Conservation (phyloP, 2,888 invertebrate genomes). For the Campoplex capitator region DNA sequence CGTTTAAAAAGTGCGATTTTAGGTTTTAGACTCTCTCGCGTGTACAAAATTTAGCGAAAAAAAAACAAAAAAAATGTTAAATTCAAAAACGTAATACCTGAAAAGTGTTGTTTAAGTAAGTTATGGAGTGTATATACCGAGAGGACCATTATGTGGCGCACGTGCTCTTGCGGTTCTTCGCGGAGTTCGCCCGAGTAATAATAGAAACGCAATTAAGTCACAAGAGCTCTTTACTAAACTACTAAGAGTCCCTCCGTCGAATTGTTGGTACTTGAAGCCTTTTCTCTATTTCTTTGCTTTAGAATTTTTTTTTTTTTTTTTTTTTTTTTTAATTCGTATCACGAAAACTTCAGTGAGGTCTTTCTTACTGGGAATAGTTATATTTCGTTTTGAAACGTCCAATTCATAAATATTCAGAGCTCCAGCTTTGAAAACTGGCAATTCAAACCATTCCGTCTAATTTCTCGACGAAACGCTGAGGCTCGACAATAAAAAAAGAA, state of each 20-base stretch:
- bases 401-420: background rate
- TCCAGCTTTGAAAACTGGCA: background rate
- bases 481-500: background rate
- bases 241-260: constrained; percentile 11
- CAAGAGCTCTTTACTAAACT: constrained; percentile 28
- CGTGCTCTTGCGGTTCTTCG: constrained; percentile 38
- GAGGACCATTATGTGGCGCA: constrained; percentile 45
- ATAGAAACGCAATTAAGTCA: constrained; percentile 64
- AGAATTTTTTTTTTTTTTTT: background rate
- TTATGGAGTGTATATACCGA: constrained; percentile 12
- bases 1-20: background rate
- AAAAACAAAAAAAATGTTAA: background rate
- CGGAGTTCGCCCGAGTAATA: constrained; percentile 45
- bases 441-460: background rate
- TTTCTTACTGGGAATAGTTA: background rate
- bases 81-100: background rate
- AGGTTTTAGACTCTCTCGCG: background rate
- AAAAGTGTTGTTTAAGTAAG: constrained; percentile 20
- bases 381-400: background rate
- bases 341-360: background rate
- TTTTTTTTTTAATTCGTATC: background rate
- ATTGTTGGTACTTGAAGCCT: background rate
- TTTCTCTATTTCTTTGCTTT: background rate
- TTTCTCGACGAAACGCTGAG: background rate
- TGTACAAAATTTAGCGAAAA: no score